Percentiles rank a stretch among this genome's conserved stretches.
phyloP scores from a whole-genome alignment of 2,797 vertebrate species.

The Hippoglossus hippoglossus region DNA sequence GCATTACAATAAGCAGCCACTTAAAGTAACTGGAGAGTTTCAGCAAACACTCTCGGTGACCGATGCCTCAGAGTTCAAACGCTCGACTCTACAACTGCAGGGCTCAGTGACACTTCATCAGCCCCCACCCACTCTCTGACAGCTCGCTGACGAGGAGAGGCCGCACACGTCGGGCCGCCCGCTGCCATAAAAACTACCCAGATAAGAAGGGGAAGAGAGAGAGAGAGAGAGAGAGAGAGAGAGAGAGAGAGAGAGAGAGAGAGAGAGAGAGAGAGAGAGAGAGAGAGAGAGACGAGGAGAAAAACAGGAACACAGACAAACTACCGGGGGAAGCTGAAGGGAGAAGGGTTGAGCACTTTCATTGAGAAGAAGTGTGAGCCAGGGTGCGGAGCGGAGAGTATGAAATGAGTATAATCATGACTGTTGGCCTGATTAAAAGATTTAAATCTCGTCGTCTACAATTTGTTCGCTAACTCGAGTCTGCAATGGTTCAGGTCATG shows the following conservation, averaged over 20 bases:
- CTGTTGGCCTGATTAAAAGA: slow-evolving; percentile 13
- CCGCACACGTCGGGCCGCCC: background rate
- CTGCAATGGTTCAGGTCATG: slow-evolving; percentile 15
- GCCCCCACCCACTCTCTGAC: slow-evolving; percentile 27
- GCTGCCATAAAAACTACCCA: slow-evolving; percentile 29
- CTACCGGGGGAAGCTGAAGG: background rate
- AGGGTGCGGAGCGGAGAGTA: background rate
- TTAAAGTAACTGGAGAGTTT: slow-evolving; percentile 7
- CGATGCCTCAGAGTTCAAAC: slow-evolving; percentile 33
- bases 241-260: background rate
- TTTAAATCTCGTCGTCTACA: slow-evolving; percentile 19
- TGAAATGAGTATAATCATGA: slow-evolving; percentile 11
- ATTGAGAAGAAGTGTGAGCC: slow-evolving; percentile 8
- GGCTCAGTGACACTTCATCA: slow-evolving; percentile 37
- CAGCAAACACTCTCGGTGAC: slow-evolving; percentile 1
- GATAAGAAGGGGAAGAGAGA: slow-evolving; percentile 12
- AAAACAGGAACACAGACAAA: slow-evolving; percentile 8
- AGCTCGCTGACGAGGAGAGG: slow-evolving; percentile 15
- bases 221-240: background rate
- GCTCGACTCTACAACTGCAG: slow-evolving; percentile 23
- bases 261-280: slow-evolving; percentile 3
- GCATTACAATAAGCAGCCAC: background rate
- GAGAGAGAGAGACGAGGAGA: background rate
- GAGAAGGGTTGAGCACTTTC: slow-evolving; percentile 21
- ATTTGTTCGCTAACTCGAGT: slow-evolving; percentile 29